Percentiles rank a stretch among this genome's conserved stretches.
These are phyloP conservation scores for Xenentodon cancila DNA, from an alignment of 2,797 vertebrate genomes.

Conservation along the genomic window DNA sequence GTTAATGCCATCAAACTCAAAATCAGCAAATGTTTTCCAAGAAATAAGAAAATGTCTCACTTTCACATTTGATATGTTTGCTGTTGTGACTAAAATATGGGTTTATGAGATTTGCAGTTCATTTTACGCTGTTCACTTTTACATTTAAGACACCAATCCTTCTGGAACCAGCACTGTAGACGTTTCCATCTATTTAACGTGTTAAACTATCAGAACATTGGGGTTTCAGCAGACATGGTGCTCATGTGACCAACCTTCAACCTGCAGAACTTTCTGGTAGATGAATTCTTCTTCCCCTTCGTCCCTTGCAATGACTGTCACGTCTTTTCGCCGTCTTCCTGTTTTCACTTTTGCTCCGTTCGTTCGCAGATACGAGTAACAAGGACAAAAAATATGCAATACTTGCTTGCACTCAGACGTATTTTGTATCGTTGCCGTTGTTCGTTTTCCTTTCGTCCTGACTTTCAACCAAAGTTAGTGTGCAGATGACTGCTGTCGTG, in stretches of 20 bases:
- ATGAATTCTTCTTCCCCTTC: conserved; percentile 33
- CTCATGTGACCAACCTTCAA: conserved; percentile 25
- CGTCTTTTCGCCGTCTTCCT: conserved; percentile 90
- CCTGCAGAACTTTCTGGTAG: conserved; percentile 32
- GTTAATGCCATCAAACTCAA: no score
- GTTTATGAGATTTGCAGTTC: no score
- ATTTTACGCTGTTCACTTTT: no score
- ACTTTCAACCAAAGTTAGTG: conserved; percentile 79
- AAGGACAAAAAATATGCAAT: conserved; percentile 94
- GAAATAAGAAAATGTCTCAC: no score
- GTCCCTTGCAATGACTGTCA: conserved; percentile 82
- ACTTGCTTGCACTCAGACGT: conserved; percentile 89
- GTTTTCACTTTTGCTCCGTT: conserved; percentile 61
- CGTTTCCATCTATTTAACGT: no score
- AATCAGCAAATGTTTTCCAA: no score
- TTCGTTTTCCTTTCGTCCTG: neutral
- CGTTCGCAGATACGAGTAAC: conserved; percentile 79
- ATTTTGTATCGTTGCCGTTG: neutral
- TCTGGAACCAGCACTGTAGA: no score
- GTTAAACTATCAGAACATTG: neutral
- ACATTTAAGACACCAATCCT: no score
- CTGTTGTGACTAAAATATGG: no score
- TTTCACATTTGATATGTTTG: no score
- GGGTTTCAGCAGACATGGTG: neutral
- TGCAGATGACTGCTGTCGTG: conserved; percentile 87